Conservation (phyloP, 2,113 vertebrate species). For the Callithrix jacchus region DNA sequence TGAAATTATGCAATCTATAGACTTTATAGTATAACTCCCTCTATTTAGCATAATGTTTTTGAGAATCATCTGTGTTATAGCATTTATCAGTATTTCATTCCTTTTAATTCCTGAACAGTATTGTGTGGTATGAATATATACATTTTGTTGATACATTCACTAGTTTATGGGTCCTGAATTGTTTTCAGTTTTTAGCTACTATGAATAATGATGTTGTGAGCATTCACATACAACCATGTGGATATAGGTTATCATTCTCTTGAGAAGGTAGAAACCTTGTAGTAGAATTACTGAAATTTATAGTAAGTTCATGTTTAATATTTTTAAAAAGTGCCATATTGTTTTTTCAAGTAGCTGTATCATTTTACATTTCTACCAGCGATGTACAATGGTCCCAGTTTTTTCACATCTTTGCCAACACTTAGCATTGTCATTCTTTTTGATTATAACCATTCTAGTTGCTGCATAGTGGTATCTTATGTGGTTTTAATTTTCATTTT, state of each 20-base stretch:
- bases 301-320: background rate
- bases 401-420: background rate
- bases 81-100: background rate
- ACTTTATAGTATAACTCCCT: background rate
- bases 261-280: background rate
- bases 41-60: background rate
- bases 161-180: background rate
- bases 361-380: background rate
- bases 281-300: background rate
- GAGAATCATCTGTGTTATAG: background rate
- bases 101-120: background rate
- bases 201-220: background rate
- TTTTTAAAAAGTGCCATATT: background rate
- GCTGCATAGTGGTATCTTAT: background rate
- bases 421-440: background rate
- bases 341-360: background rate
- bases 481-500: background rate
- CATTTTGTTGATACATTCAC: background rate
- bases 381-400: background rate
- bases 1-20: background rate
- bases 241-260: background rate
- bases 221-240: background rate
- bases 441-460: background rate
- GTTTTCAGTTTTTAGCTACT: background rate
- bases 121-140: too few species aligned